Percentiles rank a stretch among this genome's conserved stretches.
These are phyloP conservation scores for Lacerta agilis DNA, from an alignment of 2,797 vertebrate genomes.

Conservation along the genomic window DNA sequence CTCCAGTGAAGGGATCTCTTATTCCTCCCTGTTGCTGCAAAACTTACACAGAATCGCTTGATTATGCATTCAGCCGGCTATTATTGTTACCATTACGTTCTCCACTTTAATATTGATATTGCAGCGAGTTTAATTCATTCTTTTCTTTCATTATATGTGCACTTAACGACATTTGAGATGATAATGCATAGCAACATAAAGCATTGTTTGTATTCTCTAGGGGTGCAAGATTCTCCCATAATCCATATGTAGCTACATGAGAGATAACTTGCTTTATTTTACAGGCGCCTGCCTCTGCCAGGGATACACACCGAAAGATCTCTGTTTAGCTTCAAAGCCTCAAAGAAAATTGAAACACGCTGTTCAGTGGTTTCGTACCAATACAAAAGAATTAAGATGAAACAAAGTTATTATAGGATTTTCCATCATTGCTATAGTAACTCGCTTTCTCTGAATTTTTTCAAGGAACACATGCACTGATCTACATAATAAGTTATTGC, in stretches of 20 bases:
- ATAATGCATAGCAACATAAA: background rate
- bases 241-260: constrained; percentile 12
- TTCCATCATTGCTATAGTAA: constrained; percentile 29
- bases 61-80: background rate
- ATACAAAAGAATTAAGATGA: constrained; percentile 37
- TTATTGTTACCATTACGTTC: constrained; percentile 2
- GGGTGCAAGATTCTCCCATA: background rate
- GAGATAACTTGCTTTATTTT: constrained; percentile 25
- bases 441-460: constrained; percentile 19
- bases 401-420: constrained; percentile 35
- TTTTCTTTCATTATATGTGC: constrained; percentile 9
- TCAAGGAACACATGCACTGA: background rate
- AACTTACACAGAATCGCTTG: background rate
- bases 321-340: constrained; percentile 37
- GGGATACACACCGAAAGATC: constrained; percentile 9
- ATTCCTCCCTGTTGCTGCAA: background rate
- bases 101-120: constrained; percentile 3
- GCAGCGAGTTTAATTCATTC: background rate
- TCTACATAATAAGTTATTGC: background rate
- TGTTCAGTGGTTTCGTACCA: constrained; percentile 18
- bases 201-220: constrained; percentile 8
- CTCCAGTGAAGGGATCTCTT: background rate
- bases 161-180: background rate
- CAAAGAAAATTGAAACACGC: constrained; percentile 42
- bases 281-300: background rate